Evolutionary conservation across 2,113 vertebrate genomes (phyloP).

Genomic region (Macquaria australasica): DNA sequence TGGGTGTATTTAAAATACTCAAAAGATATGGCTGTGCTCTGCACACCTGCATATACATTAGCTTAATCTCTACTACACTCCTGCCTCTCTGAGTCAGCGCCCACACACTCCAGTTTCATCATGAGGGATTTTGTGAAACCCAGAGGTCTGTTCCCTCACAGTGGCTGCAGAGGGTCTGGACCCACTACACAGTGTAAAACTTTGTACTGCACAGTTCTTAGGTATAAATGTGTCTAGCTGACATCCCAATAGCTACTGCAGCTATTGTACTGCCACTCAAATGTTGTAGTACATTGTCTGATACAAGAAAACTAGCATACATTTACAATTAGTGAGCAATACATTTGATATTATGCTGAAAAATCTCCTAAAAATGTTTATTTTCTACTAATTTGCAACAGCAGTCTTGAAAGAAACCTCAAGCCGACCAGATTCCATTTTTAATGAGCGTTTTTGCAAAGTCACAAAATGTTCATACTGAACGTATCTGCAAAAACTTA

Average conservation of each 20-base stretch:
- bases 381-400: no score
- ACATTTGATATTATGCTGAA: not conserved
- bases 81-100: conserved; percentile 27
- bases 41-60: conserved; percentile 29
- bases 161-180: not conserved
- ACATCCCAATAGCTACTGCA: not conserved
- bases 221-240: not conserved
- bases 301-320: not conserved
- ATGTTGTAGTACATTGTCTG: not conserved
- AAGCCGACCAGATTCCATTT: no score
- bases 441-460: no score
- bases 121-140: conserved; percentile 3
- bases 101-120: conserved; percentile 27
- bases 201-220: not conserved
- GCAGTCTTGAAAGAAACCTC: not conserved
- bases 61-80: not conserved
- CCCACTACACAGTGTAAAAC: not conserved
- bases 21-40: not conserved
- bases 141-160: conserved; percentile 3
- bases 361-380: not conserved
- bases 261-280: not conserved
- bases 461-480: not conserved
- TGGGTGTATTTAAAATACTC: conserved; percentile 38
- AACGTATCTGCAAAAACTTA: not conserved
- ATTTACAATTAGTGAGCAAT: not conserved